phyloP scores from a whole-genome alignment of 2,113 vertebrate genomes.

The crab-eating macaque (Macaca fascicularis) region DNA sequence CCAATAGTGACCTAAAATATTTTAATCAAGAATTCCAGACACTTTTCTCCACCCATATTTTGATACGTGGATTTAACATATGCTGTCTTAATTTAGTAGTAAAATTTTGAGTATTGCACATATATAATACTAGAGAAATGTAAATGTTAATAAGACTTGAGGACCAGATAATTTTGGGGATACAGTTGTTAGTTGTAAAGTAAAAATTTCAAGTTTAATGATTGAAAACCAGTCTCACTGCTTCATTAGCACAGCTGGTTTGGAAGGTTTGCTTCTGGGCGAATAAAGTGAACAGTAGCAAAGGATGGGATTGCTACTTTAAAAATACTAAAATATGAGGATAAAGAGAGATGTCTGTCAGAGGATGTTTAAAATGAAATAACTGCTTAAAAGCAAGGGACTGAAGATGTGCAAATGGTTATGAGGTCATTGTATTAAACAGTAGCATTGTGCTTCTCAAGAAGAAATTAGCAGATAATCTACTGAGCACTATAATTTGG shows the following conservation, averaged over 20 bases:
- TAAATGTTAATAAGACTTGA: conserved; percentile 5
- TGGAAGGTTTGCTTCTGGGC: conserved; percentile 28
- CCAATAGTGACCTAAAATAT: conserved; percentile 57
- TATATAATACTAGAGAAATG: conserved; percentile 46
- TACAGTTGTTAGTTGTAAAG: not conserved
- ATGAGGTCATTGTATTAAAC: not conserved
- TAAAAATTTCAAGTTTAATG: conserved; percentile 47
- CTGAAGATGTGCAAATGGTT: conserved; percentile 18
- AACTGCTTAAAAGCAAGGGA: conserved; percentile 2
- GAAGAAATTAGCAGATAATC: conserved; percentile 50
- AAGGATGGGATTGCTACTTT: not conserved
- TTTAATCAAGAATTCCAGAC: conserved; percentile 75
- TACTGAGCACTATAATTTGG: conserved; percentile 31
- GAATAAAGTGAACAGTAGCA: not conserved
- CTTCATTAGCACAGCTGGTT: not conserved
- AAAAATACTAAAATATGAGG: conserved; percentile 8
- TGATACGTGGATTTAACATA: conserved; percentile 42
- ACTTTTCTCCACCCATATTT: conserved; percentile 62
- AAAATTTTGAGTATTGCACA: conserved; percentile 55
- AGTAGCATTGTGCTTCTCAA: conserved; percentile 30
- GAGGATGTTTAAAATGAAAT: conserved; percentile 40
- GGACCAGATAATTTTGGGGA: not conserved
- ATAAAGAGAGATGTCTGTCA: not conserved
- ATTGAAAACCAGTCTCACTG: conserved; percentile 17
- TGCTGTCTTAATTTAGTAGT: conserved; percentile 51